These are phyloP conservation scores for Apodemia duryi DNA, from an alignment of 2,888 invertebrate genomes.

Conservation along the genomic window DNA sequence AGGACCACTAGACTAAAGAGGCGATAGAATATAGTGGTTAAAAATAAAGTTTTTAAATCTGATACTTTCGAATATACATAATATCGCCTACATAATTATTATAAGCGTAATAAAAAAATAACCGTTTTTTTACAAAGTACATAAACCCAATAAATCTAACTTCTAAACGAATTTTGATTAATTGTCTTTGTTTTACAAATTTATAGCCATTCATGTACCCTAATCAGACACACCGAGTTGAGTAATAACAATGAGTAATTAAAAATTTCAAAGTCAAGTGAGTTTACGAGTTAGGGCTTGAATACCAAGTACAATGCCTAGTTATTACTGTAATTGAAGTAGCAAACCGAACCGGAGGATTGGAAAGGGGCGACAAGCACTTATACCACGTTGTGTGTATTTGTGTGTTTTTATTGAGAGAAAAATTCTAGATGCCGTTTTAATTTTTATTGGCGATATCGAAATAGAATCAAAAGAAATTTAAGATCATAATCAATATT, in stretches of 20 bases:
- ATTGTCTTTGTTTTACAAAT: slow-evolving; percentile 2
- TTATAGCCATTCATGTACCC: background rate
- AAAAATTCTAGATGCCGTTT: too few relatives aligned
- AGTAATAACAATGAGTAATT: slow-evolving; percentile 24
- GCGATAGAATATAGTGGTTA: too few relatives aligned
- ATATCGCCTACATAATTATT: too few relatives aligned
- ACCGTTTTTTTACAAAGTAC: too few relatives aligned
- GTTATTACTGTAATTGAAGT: slow-evolving; percentile 61
- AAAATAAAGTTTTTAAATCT: too few relatives aligned
- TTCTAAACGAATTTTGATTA: background rate
- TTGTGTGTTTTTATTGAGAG: background rate
- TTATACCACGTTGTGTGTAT: background rate
- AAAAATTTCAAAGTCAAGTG: slow-evolving; percentile 38
- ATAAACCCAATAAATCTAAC: background rate
- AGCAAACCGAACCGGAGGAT: slow-evolving; percentile 34
- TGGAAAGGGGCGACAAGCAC: slow-evolving; percentile 5
- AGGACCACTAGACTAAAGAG: too few relatives aligned
- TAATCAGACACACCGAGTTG: slow-evolving; percentile 14
- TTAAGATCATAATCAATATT: too few relatives aligned
- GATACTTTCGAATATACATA: too few relatives aligned
- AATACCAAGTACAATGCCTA: slow-evolving; percentile 44
- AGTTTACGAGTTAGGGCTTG: slow-evolving; percentile 37
- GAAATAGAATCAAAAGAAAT: too few relatives aligned
- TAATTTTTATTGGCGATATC: too few relatives aligned
- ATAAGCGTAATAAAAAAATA: too few relatives aligned